A percentile compares a stretch with the other conserved stretches of the same genome.
Evolutionary conservation across 2,888 invertebrate genomes (phyloP).

Genomic region (Sarcophaga carnaria): DNA sequence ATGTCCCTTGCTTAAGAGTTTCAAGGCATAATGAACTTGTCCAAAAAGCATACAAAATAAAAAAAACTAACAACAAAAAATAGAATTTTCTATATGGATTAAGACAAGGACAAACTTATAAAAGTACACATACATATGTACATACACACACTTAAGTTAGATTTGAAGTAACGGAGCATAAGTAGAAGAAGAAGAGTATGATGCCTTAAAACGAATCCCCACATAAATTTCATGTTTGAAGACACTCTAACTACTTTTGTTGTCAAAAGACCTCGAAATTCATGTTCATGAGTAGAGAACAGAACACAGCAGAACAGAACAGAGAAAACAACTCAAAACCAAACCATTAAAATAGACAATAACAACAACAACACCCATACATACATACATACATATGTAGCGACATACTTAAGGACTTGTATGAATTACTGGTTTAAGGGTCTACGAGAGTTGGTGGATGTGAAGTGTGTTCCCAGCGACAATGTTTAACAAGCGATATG

Average conservation of each 20-base stretch:
- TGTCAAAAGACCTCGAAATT: constrained; percentile 53
- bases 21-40: no score
- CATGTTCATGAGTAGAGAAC: constrained; percentile 12
- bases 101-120: no score
- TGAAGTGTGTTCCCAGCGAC: not conserved
- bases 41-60: no score
- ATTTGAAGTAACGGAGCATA: not conserved
- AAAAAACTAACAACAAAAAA: no score
- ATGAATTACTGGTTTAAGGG: not conserved
- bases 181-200: constrained; percentile 24
- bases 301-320: not conserved
- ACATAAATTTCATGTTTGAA: constrained; percentile 54
- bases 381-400: not conserved
- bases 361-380: constrained; percentile 33
- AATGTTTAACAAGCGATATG: not conserved
- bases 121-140: no score
- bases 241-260: not conserved
- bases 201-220: constrained; percentile 41
- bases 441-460: constrained; percentile 31
- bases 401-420: constrained; percentile 27
- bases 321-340: constrained; percentile 30
- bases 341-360: constrained; percentile 52
- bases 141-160: not conserved
- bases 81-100: no score
- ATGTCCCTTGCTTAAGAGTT: no score